Evolutionary conservation across 2,113 vertebrate species (phyloP).

Genomic region (Myrmophylax atrothorax): DNA sequence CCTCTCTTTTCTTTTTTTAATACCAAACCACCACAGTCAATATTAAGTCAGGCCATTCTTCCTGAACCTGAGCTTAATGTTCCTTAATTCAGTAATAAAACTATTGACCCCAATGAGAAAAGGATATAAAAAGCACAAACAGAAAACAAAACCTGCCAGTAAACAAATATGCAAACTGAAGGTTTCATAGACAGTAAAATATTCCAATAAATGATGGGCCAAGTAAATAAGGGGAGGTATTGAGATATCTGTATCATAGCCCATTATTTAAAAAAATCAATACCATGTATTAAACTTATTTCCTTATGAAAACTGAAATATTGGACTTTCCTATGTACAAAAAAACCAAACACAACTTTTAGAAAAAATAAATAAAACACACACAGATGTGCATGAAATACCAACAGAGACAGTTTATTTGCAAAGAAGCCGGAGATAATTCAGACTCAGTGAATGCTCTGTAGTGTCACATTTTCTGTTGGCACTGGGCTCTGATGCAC

Average conservation of each 20-base stretch:
- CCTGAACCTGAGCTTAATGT: not conserved
- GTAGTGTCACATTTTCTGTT: not conserved
- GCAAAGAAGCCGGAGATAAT: not conserved
- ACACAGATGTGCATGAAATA: not conserved
- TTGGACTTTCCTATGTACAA: not conserved
- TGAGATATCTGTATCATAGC: not conserved
- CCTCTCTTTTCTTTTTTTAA: not conserved
- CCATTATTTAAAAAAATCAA: not conserved
- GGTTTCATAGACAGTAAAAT: not conserved
- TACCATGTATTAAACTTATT: not conserved
- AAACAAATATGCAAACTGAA: not conserved
- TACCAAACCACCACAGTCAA: not conserved
- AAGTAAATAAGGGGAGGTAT: not conserved
- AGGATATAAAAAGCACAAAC: not conserved
- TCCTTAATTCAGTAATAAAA: not conserved
- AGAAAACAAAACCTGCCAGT: not conserved
- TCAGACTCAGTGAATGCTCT: not conserved
- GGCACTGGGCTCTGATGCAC: not conserved
- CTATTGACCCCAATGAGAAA: not conserved
- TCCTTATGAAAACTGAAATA: not conserved
- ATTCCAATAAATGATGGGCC: not conserved
- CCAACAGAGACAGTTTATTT: not conserved
- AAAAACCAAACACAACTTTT: not conserved
- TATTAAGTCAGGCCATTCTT: not conserved
- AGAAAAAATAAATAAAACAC: not conserved